phyloP scores from a whole-genome alignment of 2,888 invertebrate species.

The Coremacera marginata region DNA sequence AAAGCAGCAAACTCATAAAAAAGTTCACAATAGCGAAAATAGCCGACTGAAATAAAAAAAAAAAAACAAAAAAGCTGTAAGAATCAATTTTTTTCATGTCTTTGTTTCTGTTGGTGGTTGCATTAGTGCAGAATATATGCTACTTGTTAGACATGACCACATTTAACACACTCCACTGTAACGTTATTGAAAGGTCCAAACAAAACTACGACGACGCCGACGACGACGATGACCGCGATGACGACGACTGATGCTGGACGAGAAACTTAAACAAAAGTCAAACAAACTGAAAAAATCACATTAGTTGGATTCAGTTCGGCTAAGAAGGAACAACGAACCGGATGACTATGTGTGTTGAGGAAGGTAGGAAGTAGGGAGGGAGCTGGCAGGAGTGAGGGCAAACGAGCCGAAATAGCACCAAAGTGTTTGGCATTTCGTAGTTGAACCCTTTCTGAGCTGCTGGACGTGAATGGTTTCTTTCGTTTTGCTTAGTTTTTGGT shows the following conservation, averaged over 20 bases:
- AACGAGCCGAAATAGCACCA: background rate
- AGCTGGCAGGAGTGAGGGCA: background rate
- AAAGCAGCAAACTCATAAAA: background rate
- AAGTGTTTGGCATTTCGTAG: background rate
- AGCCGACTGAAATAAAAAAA: background rate
- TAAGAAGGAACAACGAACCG: background rate
- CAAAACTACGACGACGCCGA: background rate
- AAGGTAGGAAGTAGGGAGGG: background rate
- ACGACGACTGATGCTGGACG: background rate
- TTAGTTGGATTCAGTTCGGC: slow-evolving; percentile 19
- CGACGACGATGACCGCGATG: background rate
- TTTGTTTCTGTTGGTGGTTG: background rate
- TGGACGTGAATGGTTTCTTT: slow-evolving; percentile 24
- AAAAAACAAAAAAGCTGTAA: background rate
- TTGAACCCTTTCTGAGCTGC: slow-evolving; percentile 15
- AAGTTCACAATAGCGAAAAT: background rate
- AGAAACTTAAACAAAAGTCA: slow-evolving; percentile 27
- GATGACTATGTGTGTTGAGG: background rate
- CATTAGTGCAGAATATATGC: slow-evolving; percentile 5
- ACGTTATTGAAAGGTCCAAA: background rate
- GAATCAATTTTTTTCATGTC: slow-evolving; percentile 25
- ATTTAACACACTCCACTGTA: slow-evolving; percentile 26
- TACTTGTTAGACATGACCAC: slow-evolving; percentile 30
- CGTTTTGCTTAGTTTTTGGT: background rate
- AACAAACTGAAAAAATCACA: slow-evolving; percentile 35